Evolutionary conservation across 23 tunicate genomes (phyloP), one percentile per base, ranked within the genome.

Genomic region (Styela clava): DNA sequence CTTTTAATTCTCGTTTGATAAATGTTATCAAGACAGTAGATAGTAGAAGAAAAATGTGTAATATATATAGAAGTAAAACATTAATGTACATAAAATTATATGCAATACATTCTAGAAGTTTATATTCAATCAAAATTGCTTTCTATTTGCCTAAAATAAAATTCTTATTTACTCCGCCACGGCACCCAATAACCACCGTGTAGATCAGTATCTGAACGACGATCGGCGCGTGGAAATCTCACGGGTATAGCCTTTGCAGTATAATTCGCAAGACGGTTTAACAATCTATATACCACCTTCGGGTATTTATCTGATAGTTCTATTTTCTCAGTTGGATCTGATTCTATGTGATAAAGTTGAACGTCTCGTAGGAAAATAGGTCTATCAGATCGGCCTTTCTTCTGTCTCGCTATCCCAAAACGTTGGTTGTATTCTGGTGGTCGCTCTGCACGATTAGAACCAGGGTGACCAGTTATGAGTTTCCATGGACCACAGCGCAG

Each of bases 151-250:
- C n/a, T n/a, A n/a, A n/a, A n/a, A n/a, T n/a, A n/a, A n/a, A n/a
- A n/a, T n/a, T n/a, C 12, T 44, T 12, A 44, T 44, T 44, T 44
- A 7, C 12, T 12, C 12, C 56, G 36, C 91, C 91, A 86, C 19
- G 91, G 91, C 51, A 86, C 31, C 91, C 91, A 86, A 64, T 69
- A 86, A 28, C 91, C 91, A 16, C 85, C 85, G 23, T 72, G 82
- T 34, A 73, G 76, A 21, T 44, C 30, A 20, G 91, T 85, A 35
- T 86, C 74, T n/a, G 70, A 63, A 30, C 31, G 44, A 16, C 61
- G 36, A 44, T 44, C 56, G 7, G 56, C 56, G 24, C 62, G 64
- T 2, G 85, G 85, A 35, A 74, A 86, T 3, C 31, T 1, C 31
- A 62, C 72, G 9, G 79, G 79, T n/a, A 80, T 76, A 16, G 91